Evolutionary conservation across 2,113 vertebrate genomes (phyloP).

Genomic region (Mesoclemmys tuberculata): DNA sequence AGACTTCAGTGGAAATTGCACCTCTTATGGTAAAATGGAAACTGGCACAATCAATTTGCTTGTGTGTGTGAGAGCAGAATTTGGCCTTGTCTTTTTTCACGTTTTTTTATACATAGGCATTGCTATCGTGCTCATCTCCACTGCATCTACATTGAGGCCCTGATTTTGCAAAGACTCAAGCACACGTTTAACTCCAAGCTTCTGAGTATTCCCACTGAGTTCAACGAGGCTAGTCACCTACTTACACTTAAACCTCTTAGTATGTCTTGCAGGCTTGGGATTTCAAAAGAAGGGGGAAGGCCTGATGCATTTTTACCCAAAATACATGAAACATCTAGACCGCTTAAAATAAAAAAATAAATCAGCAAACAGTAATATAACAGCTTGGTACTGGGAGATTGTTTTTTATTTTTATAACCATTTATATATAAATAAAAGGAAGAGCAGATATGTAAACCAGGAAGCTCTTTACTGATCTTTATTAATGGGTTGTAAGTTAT

Average conservation of each 20-base stretch:
- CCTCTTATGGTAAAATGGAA: background rate
- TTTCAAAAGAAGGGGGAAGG: background rate
- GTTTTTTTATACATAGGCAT: background rate
- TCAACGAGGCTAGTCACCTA: background rate
- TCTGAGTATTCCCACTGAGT: background rate
- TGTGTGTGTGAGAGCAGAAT: background rate
- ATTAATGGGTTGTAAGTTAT: constrained; percentile 14
- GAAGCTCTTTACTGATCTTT: constrained; percentile 15
- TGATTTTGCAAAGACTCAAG: background rate
- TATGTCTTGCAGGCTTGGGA: background rate
- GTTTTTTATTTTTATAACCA: background rate
- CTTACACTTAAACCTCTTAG: background rate
- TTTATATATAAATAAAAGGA: background rate
- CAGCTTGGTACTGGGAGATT: background rate
- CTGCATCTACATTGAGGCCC: background rate
- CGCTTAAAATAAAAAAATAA: background rate
- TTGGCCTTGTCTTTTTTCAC: background rate
- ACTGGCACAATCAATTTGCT: background rate
- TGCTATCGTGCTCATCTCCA: background rate
- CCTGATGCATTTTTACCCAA: background rate
- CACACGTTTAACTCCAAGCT: background rate
- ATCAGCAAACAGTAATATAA: background rate
- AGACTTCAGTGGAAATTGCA: background rate
- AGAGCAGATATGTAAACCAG: constrained; percentile 15
- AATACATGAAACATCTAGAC: background rate